Conservation (phyloP, 2,888 invertebrate species). For the Gisinianus flammeolus region DNA sequence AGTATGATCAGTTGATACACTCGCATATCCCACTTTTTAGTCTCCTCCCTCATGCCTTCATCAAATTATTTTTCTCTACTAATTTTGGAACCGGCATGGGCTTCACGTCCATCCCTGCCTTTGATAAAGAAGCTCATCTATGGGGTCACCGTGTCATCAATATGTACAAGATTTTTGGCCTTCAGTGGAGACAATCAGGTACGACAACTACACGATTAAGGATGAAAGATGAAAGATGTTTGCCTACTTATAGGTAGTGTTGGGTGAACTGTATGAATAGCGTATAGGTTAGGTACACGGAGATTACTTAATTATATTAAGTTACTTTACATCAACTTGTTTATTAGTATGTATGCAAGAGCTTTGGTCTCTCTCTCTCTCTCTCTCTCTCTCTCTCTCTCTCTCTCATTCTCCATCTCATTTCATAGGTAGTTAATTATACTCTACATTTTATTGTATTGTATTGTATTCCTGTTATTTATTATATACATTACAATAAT, state of each 20-base stretch:
- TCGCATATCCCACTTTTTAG: slow-evolving; percentile 52
- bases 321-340: too few species aligned
- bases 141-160: slow-evolving; percentile 47
- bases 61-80: slow-evolving; percentile 52
- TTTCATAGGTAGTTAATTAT: too few species aligned
- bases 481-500: too few species aligned
- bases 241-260: not conserved
- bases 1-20: slow-evolving; percentile 52
- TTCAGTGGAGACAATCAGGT: slow-evolving; percentile 57
- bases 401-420: too few species aligned
- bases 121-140: slow-evolving; percentile 44
- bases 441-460: too few species aligned
- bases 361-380: too few species aligned
- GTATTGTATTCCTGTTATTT: too few species aligned
- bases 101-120: slow-evolving; percentile 56
- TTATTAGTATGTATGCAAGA: too few species aligned
- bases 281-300: too few species aligned
- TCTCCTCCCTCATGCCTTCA: slow-evolving; percentile 44
- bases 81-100: slow-evolving; percentile 57
- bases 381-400: too few species aligned
- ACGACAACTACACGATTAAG: not conserved
- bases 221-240: not conserved
- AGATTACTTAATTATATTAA: too few species aligned
- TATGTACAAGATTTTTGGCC: slow-evolving; percentile 57
- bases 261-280: not conserved